Conservation (phyloP, 2,113 vertebrate genomes). For the Orycteropus afer region DNA sequence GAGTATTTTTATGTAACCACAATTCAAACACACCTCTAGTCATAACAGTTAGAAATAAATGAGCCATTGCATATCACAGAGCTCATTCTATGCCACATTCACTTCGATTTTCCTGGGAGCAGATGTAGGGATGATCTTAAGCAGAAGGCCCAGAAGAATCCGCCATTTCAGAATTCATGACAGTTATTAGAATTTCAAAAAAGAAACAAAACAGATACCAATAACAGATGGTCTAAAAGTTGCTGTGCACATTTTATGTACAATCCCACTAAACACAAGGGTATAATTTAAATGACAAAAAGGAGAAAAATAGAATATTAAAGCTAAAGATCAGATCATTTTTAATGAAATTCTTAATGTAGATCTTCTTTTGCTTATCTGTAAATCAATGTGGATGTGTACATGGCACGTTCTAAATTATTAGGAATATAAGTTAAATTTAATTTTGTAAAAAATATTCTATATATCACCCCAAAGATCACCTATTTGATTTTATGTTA, state of each 20-base stretch:
- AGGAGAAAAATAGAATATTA: neutral
- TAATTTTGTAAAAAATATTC: neutral
- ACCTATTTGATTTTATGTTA: neutral
- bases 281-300: conserved; percentile 51
- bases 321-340: neutral
- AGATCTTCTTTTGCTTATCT: neutral
- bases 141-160: conserved; percentile 48
- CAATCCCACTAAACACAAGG: neutral
- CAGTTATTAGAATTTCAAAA: conserved; percentile 54
- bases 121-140: conserved; percentile 63
- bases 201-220: conserved; percentile 62
- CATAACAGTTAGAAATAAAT: conserved; percentile 63
- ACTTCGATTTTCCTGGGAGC: conserved; percentile 40
- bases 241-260: conserved; percentile 38
- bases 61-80: conserved; percentile 19
- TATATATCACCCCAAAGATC: neutral
- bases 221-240: conserved; percentile 66
- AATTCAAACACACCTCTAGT: conserved; percentile 40
- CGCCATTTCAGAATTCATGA: conserved; percentile 48
- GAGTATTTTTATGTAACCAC: conserved; percentile 32
- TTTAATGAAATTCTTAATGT: conserved; percentile 1
- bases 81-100: conserved; percentile 22
- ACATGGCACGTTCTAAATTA: neutral
- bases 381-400: neutral
- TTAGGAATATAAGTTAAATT: neutral